Percentiles rank a stretch among this genome's conserved stretches.
Conservation (phyloP, 2,113 vertebrate genomes). For the Oryzias curvinotus region DNA sequence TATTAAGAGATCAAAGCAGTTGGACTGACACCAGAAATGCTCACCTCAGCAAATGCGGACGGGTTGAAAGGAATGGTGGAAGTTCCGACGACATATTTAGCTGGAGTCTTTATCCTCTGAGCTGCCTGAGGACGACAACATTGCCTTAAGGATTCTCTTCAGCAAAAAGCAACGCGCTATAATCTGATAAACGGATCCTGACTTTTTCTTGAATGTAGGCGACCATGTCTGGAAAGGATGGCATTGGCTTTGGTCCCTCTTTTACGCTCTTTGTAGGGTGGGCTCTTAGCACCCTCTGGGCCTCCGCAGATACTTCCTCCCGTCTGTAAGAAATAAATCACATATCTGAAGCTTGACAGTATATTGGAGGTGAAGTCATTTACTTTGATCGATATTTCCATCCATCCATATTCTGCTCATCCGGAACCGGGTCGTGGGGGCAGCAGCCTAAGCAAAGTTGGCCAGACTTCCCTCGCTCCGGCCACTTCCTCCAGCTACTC, state of each 20-base stretch:
- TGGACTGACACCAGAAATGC: not conserved
- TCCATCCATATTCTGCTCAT: too few relatives aligned
- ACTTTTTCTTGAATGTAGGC: slow-evolving; percentile 96
- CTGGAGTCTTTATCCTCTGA: slow-evolving; percentile 93
- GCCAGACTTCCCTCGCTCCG: too few relatives aligned
- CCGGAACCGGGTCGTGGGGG: too few relatives aligned
- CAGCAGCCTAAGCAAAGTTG: too few relatives aligned
- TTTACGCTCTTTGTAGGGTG: slow-evolving; percentile 85
- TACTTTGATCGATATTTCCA: too few relatives aligned
- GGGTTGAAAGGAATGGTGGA: slow-evolving; percentile 92
- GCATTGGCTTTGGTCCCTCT: slow-evolving; percentile 85
- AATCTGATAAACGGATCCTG: slow-evolving; percentile 1
- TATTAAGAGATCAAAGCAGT: not conserved
- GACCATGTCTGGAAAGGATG: slow-evolving; percentile 96
- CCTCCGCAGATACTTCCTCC: slow-evolving; percentile 93
- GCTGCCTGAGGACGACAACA: slow-evolving; percentile 78
- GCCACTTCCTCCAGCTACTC: too few relatives aligned
- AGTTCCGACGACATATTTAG: slow-evolving; percentile 91
- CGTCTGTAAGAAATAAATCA: slow-evolving; percentile 68
- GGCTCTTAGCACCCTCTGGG: slow-evolving; percentile 84
- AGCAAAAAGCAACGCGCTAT: not conserved
- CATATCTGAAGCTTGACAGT: too few relatives aligned
- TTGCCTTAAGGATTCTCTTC: not conserved
- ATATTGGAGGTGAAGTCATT: too few relatives aligned
- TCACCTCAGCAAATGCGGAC: slow-evolving; percentile 93